Conservation (phyloP, 2,888 invertebrate species). For the Drosophila anomalipes region DNA sequence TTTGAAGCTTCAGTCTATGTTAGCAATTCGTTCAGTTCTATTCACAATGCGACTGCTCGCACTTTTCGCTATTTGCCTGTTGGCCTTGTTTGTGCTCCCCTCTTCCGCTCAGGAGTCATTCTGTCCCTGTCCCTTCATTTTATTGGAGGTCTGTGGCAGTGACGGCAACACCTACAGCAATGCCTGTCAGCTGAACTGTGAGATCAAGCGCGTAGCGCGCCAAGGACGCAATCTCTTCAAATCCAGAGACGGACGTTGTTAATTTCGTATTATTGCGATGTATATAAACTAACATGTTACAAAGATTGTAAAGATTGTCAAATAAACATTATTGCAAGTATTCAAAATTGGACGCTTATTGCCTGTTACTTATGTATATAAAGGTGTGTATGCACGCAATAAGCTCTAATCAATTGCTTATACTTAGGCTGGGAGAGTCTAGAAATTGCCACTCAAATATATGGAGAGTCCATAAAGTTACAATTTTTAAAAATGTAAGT, state of each 20-base stretch:
- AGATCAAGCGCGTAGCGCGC: constrained; percentile 31
- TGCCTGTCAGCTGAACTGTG: constrained; percentile 54
- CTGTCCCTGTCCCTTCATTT: constrained; percentile 31
- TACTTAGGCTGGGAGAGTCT: constrained; percentile 1
- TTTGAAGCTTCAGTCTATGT: not conserved
- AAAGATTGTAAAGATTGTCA: constrained; percentile 2
- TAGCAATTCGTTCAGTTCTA: constrained; percentile 24
- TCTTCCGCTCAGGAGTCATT: not conserved
- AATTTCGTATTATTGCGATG: not conserved
- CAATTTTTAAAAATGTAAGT: not conserved
- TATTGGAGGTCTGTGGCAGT: constrained; percentile 41
- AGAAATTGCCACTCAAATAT: not conserved
- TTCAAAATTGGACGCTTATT: constrained; percentile 4
- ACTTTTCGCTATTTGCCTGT: too few species aligned
- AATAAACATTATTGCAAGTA: constrained; percentile 25
- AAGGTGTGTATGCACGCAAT: too few species aligned
- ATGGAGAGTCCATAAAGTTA: not conserved
- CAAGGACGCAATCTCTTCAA: constrained; percentile 48
- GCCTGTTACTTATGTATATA: too few species aligned
- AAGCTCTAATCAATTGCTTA: not conserved
- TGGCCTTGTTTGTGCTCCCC: constrained; percentile 25
- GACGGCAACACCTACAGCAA: too few species aligned
- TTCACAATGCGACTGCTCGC: constrained; percentile 52
- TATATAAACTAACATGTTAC: not conserved
- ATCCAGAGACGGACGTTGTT: constrained; percentile 53